These are phyloP conservation scores for Apeltes quadracus DNA, from an alignment of 2,113 vertebrate genomes.

Conservation along the genomic window DNA sequence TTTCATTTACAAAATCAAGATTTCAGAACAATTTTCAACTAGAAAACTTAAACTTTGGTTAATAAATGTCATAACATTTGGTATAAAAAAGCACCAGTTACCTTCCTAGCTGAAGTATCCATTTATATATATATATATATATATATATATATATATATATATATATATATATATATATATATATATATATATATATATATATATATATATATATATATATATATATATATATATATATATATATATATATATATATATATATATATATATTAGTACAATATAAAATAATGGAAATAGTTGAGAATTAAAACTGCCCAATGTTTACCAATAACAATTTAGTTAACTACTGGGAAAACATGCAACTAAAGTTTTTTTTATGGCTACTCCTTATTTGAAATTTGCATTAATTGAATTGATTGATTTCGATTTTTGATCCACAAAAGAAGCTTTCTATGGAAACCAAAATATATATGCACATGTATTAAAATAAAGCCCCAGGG, in stretches of 20 bases:
- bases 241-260: too few relatives aligned
- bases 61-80: background rate
- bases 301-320: background rate
- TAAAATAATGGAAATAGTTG: background rate
- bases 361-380: background rate
- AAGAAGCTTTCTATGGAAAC: background rate
- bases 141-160: too few relatives aligned
- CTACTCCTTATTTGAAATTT: background rate
- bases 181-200: too few relatives aligned
- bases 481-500: conserved; percentile 22
- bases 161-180: too few relatives aligned
- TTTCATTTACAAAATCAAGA: background rate
- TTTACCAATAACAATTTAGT: background rate
- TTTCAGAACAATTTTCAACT: background rate
- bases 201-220: too few relatives aligned
- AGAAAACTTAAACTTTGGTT: background rate
- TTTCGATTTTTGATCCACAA: background rate
- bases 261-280: too few relatives aligned
- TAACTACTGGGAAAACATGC: background rate
- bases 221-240: too few relatives aligned
- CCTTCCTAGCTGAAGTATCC: background rate
- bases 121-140: too few relatives aligned
- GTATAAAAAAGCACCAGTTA: background rate
- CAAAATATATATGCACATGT: background rate
- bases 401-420: background rate